Percentiles rank a stretch among this genome's conserved stretches.
Conservation (phyloP, 2,113 vertebrate species). For the Crypturellus undulatus region DNA sequence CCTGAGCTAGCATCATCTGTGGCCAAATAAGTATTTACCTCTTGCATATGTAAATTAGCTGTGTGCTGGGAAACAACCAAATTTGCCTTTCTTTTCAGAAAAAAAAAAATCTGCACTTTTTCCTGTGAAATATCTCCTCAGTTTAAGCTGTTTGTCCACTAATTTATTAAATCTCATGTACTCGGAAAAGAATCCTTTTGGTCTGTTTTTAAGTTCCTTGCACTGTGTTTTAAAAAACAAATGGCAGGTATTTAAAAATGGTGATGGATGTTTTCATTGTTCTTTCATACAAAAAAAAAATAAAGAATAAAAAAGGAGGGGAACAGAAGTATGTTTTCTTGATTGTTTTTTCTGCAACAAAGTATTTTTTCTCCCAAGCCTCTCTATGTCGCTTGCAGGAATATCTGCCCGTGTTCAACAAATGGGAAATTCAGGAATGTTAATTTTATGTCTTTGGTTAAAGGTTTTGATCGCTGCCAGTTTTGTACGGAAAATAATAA, state of each 20-base stretch:
- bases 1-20: slow-evolving; percentile 58
- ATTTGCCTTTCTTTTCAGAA: slow-evolving; percentile 20
- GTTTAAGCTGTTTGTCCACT: not conserved
- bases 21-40: slow-evolving; percentile 32
- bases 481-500: not conserved
- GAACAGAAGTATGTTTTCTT: not conserved
- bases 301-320: not conserved
- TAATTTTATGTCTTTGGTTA: not conserved
- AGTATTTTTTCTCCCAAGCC: not conserved
- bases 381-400: not conserved
- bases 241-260: not conserved
- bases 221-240: not conserved
- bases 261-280: rapidly evolving
- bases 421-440: not conserved
- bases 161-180: slow-evolving; percentile 22
- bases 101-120: slow-evolving; percentile 4
- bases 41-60: not conserved
- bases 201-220: not conserved
- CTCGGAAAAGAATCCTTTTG: not conserved
- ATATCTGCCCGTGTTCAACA: not conserved
- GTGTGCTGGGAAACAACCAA: slow-evolving; percentile 41
- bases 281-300: not conserved
- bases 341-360: not conserved
- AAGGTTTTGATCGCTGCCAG: not conserved
- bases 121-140: not conserved